phyloP scores from a whole-genome alignment of 1,140 invertebrate genomes.

The Euwallacea fornicatus region DNA sequence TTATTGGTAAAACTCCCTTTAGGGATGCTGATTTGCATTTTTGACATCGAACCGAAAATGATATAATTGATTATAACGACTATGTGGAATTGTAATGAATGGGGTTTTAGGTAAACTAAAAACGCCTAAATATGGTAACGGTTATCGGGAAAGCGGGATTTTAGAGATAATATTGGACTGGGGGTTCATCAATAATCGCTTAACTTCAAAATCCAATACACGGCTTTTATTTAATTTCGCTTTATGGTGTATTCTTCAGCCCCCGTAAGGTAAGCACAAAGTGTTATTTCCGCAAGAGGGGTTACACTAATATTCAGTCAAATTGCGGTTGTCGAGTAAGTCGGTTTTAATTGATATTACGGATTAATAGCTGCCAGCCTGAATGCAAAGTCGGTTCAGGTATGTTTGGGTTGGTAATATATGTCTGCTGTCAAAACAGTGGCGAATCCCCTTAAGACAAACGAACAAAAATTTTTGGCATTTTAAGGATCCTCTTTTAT shows the following conservation, averaged over 20 bases:
- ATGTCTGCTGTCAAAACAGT: no score
- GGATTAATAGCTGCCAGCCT: slow-evolving; percentile 5
- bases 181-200: background rate
- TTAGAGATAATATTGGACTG: background rate
- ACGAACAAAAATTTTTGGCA: no score
- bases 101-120: slow-evolving; percentile 2
- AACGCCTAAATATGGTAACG: background rate
- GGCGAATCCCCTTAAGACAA: no score
- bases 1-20: background rate
- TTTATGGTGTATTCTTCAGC: no score
- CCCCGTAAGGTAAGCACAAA: no score
- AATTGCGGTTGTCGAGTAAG: slow-evolving; percentile 1
- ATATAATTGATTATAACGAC: slow-evolving; percentile 18
- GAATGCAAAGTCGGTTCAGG: background rate
- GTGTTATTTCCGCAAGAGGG: no score
- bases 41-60: slow-evolving; percentile 7
- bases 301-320: slow-evolving; percentile 3
- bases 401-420: no score
- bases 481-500: no score
- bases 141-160: background rate
- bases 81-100: background rate
- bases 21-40: slow-evolving; percentile 1
- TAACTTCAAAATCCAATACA: background rate
- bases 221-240: no score
- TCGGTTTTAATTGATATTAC: slow-evolving; percentile 13